phyloP scores from a whole-genome alignment of 1,140 invertebrate species.

The Drepana arcuata region DNA sequence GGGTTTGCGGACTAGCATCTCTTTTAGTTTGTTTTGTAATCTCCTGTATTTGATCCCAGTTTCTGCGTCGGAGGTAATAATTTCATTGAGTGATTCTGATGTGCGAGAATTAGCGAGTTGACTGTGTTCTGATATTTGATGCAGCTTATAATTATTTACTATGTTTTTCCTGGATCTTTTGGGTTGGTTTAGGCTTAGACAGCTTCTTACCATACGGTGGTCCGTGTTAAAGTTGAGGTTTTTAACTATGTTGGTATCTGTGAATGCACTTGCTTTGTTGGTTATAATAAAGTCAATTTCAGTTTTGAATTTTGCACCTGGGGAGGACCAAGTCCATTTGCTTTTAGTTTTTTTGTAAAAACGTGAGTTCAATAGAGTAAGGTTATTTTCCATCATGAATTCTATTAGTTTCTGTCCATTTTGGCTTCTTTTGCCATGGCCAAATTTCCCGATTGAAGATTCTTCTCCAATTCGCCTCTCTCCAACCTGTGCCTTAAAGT shows the following conservation, averaged over 20 bases:
- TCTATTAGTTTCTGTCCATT: background rate
- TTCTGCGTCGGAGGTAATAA: slow-evolving; percentile 4
- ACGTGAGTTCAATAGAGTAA: background rate
- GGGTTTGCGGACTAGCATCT: no score
- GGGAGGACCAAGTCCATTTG: background rate
- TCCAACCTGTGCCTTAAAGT: background rate
- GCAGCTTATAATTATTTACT: slow-evolving; percentile 1
- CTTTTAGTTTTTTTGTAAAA: background rate
- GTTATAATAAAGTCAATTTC: background rate
- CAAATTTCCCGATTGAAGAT: background rate
- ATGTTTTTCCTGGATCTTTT: slow-evolving; percentile 14
- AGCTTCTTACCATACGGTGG: background rate
- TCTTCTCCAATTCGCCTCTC: background rate
- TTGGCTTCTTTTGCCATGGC: background rate
- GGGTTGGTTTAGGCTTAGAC: no score
- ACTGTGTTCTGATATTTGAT: no score
- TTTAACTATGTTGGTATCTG: background rate
- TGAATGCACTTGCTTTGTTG: background rate
- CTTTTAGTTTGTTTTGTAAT: no score
- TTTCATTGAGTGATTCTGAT: slow-evolving; percentile 2
- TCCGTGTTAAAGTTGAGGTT: background rate
- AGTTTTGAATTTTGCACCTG: background rate
- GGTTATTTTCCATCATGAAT: background rate
- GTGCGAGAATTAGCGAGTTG: background rate
- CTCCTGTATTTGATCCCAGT: slow-evolving; percentile 5